These are phyloP conservation scores for Chloromyia formosa DNA, from an alignment of 2,888 invertebrate species.

Conservation along the genomic window DNA sequence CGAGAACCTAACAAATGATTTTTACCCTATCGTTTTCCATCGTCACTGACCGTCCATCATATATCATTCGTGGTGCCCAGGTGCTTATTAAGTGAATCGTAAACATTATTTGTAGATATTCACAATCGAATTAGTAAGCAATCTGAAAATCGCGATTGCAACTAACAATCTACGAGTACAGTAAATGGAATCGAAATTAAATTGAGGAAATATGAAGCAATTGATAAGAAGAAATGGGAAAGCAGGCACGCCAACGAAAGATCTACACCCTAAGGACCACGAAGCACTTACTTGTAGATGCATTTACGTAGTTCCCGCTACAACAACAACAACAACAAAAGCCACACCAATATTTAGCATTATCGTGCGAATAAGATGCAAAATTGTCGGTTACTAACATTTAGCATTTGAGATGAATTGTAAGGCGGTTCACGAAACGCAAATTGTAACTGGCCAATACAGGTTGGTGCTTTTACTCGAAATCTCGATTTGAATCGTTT, in stretches of 20 bases:
- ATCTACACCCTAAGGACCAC: constrained; percentile 35
- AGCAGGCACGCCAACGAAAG: constrained; percentile 16
- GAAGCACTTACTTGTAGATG: constrained; percentile 10
- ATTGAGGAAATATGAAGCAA: constrained; percentile 44
- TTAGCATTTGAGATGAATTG: constrained; percentile 44
- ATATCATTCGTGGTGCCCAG: constrained; percentile 20
- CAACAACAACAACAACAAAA: constrained; percentile 37
- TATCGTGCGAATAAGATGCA: constrained; percentile 49
- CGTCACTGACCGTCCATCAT: constrained; percentile 22
- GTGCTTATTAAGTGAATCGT: constrained; percentile 39
- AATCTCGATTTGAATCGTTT: constrained; percentile 2
- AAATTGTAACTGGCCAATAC: constrained; percentile 34
- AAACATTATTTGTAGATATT: constrained; percentile 31
- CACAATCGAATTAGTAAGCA: constrained; percentile 39
- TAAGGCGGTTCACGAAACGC: constrained; percentile 46
- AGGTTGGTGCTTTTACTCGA: constrained; percentile 45
- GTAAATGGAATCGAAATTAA: constrained; percentile 36
- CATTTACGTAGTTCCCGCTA: background rate
- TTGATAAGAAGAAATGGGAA: constrained; percentile 43
- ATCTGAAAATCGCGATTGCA: constrained; percentile 27
- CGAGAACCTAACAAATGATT: background rate
- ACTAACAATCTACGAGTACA: constrained; percentile 2
- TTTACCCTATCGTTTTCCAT: constrained; percentile 10
- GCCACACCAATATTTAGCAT: constrained; percentile 40
- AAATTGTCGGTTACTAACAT: constrained; percentile 45